Conservation (phyloP, 2,797 vertebrate species). For the Fistularia tabacaria region DNA sequence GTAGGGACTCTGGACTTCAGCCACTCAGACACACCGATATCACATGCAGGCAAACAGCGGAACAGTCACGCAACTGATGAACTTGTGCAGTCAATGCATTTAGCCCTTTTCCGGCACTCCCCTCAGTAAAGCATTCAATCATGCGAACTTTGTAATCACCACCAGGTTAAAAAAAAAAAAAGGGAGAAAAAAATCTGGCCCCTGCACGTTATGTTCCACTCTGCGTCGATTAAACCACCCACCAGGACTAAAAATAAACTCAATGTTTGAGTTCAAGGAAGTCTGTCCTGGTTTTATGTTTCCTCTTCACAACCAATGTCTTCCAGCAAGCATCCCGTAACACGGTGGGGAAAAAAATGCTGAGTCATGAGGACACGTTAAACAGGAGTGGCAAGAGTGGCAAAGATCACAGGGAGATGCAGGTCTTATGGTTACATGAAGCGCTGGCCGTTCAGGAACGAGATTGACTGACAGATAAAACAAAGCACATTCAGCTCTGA, state of each 20-base stretch:
- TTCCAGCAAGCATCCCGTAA: constrained; percentile 20
- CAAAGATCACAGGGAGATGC: constrained; percentile 38
- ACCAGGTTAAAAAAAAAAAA: too few species aligned
- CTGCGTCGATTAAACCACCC: constrained; percentile 25
- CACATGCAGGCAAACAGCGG: constrained; percentile 1
- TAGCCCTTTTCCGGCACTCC: neutral
- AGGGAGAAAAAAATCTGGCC: constrained; percentile 14
- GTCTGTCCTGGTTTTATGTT: constrained; percentile 41
- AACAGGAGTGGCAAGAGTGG: constrained; percentile 24
- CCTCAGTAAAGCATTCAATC: neutral
- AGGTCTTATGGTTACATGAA: constrained; percentile 1
- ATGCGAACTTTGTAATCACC: constrained; percentile 17
- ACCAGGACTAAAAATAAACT: constrained; percentile 45
- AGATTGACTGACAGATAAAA: neutral
- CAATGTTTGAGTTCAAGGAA: constrained; percentile 33
- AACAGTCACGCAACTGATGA: constrained; percentile 4
- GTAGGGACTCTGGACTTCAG: constrained; percentile 8
- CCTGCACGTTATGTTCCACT: constrained; percentile 16
- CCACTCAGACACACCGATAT: constrained; percentile 16
- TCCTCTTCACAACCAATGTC: constrained; percentile 30
- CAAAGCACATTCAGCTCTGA: constrained; percentile 1
- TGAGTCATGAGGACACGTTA: constrained; percentile 48
- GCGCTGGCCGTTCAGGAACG: neutral
- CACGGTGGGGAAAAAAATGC: constrained; percentile 28
- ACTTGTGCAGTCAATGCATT: neutral